These are phyloP conservation scores for Agriotes lineatus DNA, from an alignment of 2,888 invertebrate species.

Conservation along the genomic window DNA sequence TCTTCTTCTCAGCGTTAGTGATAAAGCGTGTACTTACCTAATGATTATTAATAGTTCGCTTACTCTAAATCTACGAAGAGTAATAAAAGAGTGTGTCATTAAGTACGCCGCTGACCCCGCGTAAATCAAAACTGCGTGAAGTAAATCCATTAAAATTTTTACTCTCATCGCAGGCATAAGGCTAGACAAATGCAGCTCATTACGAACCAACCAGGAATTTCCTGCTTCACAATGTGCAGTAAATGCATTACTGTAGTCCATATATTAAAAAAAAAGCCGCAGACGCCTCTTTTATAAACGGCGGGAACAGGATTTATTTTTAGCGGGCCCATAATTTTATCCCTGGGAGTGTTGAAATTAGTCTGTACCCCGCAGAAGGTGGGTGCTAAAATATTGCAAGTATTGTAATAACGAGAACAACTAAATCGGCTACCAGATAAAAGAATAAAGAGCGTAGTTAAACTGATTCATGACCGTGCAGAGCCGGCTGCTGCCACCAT, in stretches of 20 bases:
- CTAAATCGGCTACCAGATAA: constrained; percentile 61
- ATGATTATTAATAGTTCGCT: no score
- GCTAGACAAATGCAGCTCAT: constrained; percentile 11
- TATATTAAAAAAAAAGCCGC: neutral
- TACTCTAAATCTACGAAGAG: no score
- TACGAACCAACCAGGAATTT: neutral
- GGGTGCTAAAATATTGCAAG: constrained; percentile 59
- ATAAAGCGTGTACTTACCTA: no score
- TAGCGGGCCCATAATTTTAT: constrained; percentile 36
- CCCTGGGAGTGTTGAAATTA: constrained; percentile 46
- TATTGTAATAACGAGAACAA: constrained; percentile 58
- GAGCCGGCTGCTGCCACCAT: constrained; percentile 58
- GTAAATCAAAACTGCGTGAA: constrained; percentile 1
- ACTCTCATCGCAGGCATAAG: neutral
- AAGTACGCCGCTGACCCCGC: neutral
- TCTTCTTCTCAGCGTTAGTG: no score
- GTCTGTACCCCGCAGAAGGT: constrained; percentile 49
- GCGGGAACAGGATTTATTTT: constrained; percentile 14
- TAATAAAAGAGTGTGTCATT: no score
- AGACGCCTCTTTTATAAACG: neutral
- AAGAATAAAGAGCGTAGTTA: constrained; percentile 61
- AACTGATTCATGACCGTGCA: constrained; percentile 60
- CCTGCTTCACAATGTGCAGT: neutral
- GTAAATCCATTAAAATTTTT: constrained; percentile 4
- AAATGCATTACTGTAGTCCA: constrained; percentile 7